Evolutionary conservation across 2,113 vertebrate species (phyloP), one percentile per base, ranked within the genome.

Genomic region (Lampris megalopsis): DNA sequence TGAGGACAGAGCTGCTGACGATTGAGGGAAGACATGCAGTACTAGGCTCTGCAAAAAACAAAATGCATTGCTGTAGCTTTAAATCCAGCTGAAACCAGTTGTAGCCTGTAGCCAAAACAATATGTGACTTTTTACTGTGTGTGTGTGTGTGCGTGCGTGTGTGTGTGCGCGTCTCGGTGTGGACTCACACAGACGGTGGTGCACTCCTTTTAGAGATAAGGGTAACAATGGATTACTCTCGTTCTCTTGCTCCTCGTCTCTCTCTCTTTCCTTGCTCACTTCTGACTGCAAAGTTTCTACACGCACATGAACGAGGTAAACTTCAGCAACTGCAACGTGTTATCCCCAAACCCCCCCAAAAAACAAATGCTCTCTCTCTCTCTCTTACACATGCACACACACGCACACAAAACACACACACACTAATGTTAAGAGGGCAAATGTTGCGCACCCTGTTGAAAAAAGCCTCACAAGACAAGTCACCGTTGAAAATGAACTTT

Each of bases 21-120:
- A 73, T 48, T 57, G 54, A 58, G 24, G 67, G 57, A 73, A 70
- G 61, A 61, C 63, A 61, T 71, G 74, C 60, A 79, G 68, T 60
- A 63, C 48, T 10, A 38, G 71, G 82, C 78, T 86, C 77, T 70
- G 66, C 38, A 60, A 83, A 86, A 85, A 41, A 9, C 73, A 69
- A 45, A 45, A 45, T 5, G 1, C 61, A 75, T 60, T 13, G 69
- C 81, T 89, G 86, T 86, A 65, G 87, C 87, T 93, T 92, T 87
- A 87, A 90, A 92, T 92, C 91, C 91, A 89, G 92, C 83, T 85
- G 52, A 84, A 92, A 94, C 90, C 89, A 92, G 92, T 84, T 82
- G 83, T 88, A 91, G 90, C 91, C 92, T 78, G 83, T 90, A 88
- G 89, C 93, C 87, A 90, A 90, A 93, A 92, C 91, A 93, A 88